phyloP scores from a whole-genome alignment of 2,113 vertebrate genomes.

The Megaptera novaeangliae region DNA sequence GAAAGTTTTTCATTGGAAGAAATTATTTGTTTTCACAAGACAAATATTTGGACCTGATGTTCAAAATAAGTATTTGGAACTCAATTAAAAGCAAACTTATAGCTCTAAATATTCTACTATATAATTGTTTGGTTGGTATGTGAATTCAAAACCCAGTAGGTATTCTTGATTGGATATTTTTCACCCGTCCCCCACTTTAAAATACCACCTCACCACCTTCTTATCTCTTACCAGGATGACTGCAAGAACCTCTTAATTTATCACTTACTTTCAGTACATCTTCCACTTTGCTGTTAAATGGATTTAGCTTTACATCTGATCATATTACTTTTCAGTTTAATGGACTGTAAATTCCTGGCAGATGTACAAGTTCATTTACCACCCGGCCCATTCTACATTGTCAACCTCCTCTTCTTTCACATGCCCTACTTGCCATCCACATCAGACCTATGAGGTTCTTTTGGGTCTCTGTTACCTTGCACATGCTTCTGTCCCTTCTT shows the following conservation, averaged over 20 bases:
- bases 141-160: not conserved
- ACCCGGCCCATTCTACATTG: not conserved
- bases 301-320: not conserved
- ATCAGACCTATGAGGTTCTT: not conserved
- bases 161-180: not conserved
- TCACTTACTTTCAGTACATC: not conserved
- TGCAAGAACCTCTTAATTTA: not conserved
- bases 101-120: not conserved
- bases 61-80: conserved; percentile 37
- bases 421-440: not conserved
- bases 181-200: not conserved
- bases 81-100: conserved; percentile 5
- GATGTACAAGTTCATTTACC: not conserved
- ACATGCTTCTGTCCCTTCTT: not conserved
- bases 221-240: not conserved
- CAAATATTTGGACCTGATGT: conserved; percentile 36
- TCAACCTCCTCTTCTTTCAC: not conserved
- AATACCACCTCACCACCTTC: not conserved
- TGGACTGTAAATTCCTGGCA: not conserved
- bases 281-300: not conserved
- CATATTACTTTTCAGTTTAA: not conserved
- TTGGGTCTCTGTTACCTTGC: not conserved
- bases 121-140: not conserved
- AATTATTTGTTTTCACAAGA: conserved; percentile 29
- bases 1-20: conserved; percentile 32